Evolutionary conservation across 1,140 invertebrate species (phyloP).

Genomic region (Halictus rubicundus): DNA sequence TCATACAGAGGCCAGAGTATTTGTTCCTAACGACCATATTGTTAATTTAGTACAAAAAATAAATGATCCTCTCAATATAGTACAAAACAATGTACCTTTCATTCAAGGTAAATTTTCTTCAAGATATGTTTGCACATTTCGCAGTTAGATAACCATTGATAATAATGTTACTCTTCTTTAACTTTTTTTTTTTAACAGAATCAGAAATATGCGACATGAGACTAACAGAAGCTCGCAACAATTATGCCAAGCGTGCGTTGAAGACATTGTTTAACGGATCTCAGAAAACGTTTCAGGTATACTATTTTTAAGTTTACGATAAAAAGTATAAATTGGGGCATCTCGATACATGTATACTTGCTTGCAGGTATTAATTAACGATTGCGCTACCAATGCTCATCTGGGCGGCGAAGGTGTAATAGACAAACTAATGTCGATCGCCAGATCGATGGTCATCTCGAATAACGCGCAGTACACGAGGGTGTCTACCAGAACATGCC

Average conservation of each 20-base stretch:
- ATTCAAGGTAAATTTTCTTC: constrained; percentile 68
- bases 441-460: constrained; percentile 76
- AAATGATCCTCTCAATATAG: constrained; percentile 70
- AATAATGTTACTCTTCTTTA: constrained; percentile 27
- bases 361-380: constrained; percentile 76
- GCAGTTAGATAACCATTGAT: not conserved
- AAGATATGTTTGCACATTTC: not conserved
- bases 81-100: constrained; percentile 71
- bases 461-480: constrained; percentile 79
- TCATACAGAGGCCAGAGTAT: constrained; percentile 76
- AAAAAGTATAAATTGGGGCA: too few relatives aligned
- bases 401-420: constrained; percentile 76
- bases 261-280: constrained; percentile 79
- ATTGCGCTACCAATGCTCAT: constrained; percentile 75
- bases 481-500: constrained; percentile 77
- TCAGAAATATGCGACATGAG: constrained; percentile 73
- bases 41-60: constrained; percentile 72
- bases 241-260: constrained; percentile 76
- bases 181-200: constrained; percentile 69
- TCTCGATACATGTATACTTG: not conserved
- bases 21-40: constrained; percentile 74
- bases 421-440: constrained; percentile 77
- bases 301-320: not conserved
- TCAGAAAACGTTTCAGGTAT: constrained; percentile 78
- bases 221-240: constrained; percentile 73